A percentile compares a stretch with the other conserved stretches of the same genome.
These are phyloP conservation scores for Akabosia matsudoensis DNA, from an alignment of 1,140 invertebrate genomes.

Conservation along the genomic window DNA sequence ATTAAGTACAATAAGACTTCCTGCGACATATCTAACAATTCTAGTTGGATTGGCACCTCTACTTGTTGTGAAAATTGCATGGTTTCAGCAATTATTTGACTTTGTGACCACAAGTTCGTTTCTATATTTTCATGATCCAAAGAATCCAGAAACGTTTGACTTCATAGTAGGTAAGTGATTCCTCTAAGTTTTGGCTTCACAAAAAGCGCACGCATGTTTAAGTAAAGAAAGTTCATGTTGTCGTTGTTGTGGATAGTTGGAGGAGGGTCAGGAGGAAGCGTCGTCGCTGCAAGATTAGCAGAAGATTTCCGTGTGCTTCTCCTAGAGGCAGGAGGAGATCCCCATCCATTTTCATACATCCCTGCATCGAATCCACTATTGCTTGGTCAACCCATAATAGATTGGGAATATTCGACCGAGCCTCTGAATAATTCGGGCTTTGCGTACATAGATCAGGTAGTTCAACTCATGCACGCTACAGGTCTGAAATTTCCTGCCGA, in stretches of 20 bases:
- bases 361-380: conserved; percentile 37
- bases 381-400: conserved; percentile 47
- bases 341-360: conserved; percentile 44
- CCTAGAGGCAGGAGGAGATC: conserved; percentile 58
- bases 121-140: neutral
- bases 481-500: no score
- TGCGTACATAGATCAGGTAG: neutral
- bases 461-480: no score
- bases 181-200: no score
- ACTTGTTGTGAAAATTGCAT: neutral
- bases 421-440: conserved; percentile 54
- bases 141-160: neutral
- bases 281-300: conserved; percentile 55
- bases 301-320: conserved; percentile 50
- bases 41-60: neutral
- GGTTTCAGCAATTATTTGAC: conserved; percentile 4
- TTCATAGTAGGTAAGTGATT: conserved; percentile 5
- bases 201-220: neutral
- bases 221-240: neutral
- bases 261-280: conserved; percentile 56
- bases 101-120: neutral
- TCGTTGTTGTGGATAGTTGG: conserved; percentile 49
- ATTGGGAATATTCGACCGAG: conserved; percentile 57
- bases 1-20: neutral
- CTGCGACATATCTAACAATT: neutral